A percentile compares a stretch with the other conserved stretches of the same genome.
These are phyloP conservation scores for Actinia tenebrosa DNA, from an alignment of 64 coral and sea anemone species.

Conservation along the genomic window DNA sequence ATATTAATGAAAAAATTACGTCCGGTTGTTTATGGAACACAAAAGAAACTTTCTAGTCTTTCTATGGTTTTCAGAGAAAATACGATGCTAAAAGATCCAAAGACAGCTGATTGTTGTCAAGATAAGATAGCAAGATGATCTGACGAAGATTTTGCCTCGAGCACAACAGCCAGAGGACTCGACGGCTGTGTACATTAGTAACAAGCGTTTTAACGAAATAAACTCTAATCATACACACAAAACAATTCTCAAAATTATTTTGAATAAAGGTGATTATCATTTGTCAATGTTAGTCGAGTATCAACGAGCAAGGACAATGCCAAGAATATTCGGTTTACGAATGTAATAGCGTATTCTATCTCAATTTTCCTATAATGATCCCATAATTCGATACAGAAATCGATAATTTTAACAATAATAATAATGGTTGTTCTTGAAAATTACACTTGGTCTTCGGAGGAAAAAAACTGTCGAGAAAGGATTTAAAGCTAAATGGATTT, in stretches of 20 bases:
- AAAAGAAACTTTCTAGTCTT: neutral
- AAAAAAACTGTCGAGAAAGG: neutral
- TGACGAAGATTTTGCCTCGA: neutral
- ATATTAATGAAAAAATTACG: neutral
- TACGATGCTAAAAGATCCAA: neutral
- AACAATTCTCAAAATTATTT: neutral
- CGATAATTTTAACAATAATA: neutral
- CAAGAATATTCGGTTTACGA: neutral
- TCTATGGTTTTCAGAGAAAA: neutral
- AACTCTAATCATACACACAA: neutral
- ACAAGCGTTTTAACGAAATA: neutral
- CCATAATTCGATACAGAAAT: neutral
- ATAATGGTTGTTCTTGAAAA: neutral
- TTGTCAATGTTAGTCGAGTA: too few relatives aligned
- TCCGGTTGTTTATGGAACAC: neutral
- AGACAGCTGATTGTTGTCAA: neutral
- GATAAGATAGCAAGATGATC: neutral
- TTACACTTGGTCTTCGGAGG: neutral
- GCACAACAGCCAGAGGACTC: neutral
- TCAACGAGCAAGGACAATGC: neutral
- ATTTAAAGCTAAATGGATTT: neutral
- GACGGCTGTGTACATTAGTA: neutral
- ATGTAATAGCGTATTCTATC: neutral
- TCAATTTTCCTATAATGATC: neutral
- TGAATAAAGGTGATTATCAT: neutral